A percentile compares a stretch with the other conserved stretches of the same genome.
These are phyloP conservation scores for Agrilus cyanescens DNA, from an alignment of 2,888 invertebrate species.

Conservation along the genomic window DNA sequence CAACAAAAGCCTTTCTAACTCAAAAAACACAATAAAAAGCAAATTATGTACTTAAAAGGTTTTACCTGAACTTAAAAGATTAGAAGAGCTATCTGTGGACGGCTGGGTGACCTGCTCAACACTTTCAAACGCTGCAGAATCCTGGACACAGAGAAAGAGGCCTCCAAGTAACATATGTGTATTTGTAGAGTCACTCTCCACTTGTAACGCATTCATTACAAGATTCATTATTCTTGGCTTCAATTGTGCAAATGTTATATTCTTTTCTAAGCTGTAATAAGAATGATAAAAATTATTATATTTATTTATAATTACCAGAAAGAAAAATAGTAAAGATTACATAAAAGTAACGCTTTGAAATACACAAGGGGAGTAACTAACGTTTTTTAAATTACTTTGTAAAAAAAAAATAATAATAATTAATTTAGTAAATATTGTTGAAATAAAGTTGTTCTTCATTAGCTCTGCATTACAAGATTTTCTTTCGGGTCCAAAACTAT, in stretches of 20 bases:
- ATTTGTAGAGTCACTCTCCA: slow-evolving; percentile 75
- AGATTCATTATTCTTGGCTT: slow-evolving; percentile 69
- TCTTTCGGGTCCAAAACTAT: too few species aligned
- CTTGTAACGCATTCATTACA: slow-evolving; percentile 70
- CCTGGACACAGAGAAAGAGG: slow-evolving; percentile 64
- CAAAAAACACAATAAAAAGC: not conserved
- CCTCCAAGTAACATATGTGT: slow-evolving; percentile 80
- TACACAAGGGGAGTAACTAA: too few species aligned
- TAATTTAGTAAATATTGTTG: too few species aligned
- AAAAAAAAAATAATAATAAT: too few species aligned
- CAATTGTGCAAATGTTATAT: slow-evolving; percentile 51
- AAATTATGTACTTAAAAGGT: slow-evolving; percentile 7
- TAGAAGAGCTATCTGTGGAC: slow-evolving; percentile 43
- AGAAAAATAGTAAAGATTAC: too few species aligned
- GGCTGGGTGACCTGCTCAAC: slow-evolving; percentile 48
- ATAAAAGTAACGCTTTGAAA: too few species aligned
- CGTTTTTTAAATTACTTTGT: too few species aligned
- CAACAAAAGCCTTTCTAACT: not conserved
- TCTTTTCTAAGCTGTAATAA: too few species aligned
- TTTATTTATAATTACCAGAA: too few species aligned
- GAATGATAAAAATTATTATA: too few species aligned
- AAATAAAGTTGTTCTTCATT: too few species aligned
- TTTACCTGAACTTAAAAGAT: slow-evolving; percentile 60
- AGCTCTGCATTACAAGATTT: too few species aligned
- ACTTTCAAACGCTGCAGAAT: slow-evolving; percentile 65